Conservation (phyloP, 2,888 invertebrate genomes). For the Eilema caniola region DNA sequence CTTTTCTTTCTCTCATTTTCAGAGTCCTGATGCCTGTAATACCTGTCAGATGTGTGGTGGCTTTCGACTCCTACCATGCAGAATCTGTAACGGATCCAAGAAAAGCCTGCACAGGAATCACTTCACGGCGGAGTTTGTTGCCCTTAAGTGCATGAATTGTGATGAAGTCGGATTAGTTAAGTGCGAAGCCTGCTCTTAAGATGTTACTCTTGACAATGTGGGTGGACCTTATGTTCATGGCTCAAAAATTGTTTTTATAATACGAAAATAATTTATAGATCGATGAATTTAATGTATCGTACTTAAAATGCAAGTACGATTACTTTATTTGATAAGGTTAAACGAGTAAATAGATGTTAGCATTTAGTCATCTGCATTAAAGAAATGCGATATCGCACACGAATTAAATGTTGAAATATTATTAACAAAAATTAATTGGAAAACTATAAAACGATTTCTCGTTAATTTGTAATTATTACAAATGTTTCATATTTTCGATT, state of each 20-base stretch:
- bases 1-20: slow-evolving; percentile 68
- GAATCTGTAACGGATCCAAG: slow-evolving; percentile 98
- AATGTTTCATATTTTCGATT: too few relatives aligned
- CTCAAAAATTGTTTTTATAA: slow-evolving; percentile 9
- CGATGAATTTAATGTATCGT: neutral
- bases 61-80: slow-evolving; percentile 95
- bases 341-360: neutral
- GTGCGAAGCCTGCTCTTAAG: slow-evolving; percentile 92
- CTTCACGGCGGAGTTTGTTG: slow-evolving; percentile 97
- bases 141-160: slow-evolving; percentile 97
- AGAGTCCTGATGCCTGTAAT: slow-evolving; percentile 93
- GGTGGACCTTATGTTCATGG: neutral
- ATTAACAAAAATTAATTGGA: neutral
- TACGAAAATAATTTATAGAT: neutral
- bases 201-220: neutral
- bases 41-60: slow-evolving; percentile 97
- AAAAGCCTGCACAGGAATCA: slow-evolving; percentile 97
- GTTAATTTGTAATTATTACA: neutral
- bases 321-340: neutral
- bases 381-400: neutral
- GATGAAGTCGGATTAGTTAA: slow-evolving; percentile 97
- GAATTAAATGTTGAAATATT: neutral
- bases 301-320: slow-evolving; percentile 5
- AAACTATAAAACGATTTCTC: neutral
- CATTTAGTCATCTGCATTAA: neutral